phyloP scores from a whole-genome alignment of 2,797 vertebrate species.

The Hirundo rustica region DNA sequence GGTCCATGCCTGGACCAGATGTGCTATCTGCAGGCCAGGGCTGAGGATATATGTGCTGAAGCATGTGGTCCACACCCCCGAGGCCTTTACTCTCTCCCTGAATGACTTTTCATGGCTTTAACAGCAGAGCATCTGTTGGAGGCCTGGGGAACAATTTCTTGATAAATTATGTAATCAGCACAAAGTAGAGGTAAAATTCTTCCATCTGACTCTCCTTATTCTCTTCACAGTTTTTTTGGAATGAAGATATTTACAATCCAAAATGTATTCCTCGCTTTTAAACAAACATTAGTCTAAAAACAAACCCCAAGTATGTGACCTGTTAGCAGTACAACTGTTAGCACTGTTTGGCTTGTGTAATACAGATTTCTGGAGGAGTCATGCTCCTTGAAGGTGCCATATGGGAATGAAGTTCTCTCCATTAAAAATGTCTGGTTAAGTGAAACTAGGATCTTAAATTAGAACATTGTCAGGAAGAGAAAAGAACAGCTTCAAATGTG shows the following conservation, averaged over 20 bases:
- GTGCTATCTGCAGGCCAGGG: conserved; percentile 65
- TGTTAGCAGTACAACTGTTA: conserved; percentile 25
- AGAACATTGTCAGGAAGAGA: conserved; percentile 62
- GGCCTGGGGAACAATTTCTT: conserved; percentile 56
- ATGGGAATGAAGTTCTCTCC: conserved; percentile 54
- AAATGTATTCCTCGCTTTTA: conserved; percentile 45
- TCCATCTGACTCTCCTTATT: conserved; percentile 55
- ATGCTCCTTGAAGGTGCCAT: conserved; percentile 55
- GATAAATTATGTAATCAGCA: conserved; percentile 63
- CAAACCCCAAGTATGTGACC: conserved; percentile 30
- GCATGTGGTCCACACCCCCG: conserved; percentile 66
- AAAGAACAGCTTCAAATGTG: conserved; percentile 59
- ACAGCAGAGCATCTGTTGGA: conserved; percentile 66
- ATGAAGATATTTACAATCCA: conserved; percentile 26
- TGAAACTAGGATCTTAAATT: conserved; percentile 67
- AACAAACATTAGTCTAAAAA: conserved; percentile 46
- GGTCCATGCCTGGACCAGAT: conserved; percentile 69
- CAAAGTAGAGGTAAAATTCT: conserved; percentile 60
- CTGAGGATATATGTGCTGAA: conserved; percentile 63
- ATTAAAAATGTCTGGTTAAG: conserved; percentile 60
- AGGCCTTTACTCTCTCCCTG: conserved; percentile 61
- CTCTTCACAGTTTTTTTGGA: conserved; percentile 37
- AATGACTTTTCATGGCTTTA: conserved; percentile 67
- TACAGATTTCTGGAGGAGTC: conserved; percentile 41
- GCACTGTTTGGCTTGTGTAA: conserved; percentile 4